A percentile compares a stretch with the other conserved stretches of the same genome.
Evolutionary conservation across 2,888 invertebrate species (phyloP).

Genomic region (Agrochola lychnidis): DNA sequence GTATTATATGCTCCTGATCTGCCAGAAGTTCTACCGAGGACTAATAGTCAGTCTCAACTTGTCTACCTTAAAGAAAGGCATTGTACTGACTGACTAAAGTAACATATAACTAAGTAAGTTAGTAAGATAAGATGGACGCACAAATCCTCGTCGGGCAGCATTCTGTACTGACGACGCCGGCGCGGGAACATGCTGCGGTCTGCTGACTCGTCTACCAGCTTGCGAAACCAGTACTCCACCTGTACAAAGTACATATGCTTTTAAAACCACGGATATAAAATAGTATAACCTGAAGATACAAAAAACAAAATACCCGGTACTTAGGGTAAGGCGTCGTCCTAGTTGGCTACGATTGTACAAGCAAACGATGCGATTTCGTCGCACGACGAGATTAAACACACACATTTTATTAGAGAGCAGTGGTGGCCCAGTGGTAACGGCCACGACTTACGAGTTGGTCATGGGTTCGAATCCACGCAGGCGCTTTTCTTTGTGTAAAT

Average conservation of each 20-base stretch:
- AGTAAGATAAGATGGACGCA: slow-evolving; percentile 75
- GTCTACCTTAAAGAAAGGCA: background rate
- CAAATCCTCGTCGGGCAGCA: slow-evolving; percentile 86
- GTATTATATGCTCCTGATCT: background rate
- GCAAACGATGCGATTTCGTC: no score
- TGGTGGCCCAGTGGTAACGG: no score
- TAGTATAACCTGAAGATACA: background rate
- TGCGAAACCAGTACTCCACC: slow-evolving; percentile 89
- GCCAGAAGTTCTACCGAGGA: background rate
- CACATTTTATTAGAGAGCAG: no score
- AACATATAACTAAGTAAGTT: background rate
- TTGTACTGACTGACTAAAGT: background rate
- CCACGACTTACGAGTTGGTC: no score
- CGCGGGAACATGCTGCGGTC: slow-evolving; percentile 81
- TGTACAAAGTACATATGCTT: slow-evolving; percentile 56
- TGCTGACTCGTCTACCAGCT: slow-evolving; percentile 83
- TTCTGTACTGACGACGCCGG: slow-evolving; percentile 84
- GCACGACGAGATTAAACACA: no score
- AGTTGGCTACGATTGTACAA: no score
- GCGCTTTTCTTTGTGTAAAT: no score
- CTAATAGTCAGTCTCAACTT: background rate
- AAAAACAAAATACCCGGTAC: background rate
- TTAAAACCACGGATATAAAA: background rate
- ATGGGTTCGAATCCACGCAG: no score
- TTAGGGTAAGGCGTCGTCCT: background rate